Base-by-base conservation (phyloP, 92 coral and sea anemone species). In the Micromussa lordhowensis region DNA sequence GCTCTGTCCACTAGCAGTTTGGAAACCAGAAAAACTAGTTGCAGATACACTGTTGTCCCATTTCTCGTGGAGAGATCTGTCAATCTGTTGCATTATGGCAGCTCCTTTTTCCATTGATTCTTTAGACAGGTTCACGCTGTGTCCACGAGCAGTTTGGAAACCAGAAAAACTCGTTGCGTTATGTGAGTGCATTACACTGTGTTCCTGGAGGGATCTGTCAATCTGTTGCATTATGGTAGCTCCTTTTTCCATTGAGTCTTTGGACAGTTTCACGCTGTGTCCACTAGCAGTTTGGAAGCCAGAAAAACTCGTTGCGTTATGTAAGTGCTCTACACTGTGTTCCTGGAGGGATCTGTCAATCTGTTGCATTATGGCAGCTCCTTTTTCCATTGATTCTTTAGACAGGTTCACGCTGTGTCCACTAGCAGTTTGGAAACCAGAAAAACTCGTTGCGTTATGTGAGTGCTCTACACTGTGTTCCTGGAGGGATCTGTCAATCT, bases 71-170 rank as follows among this genome's bases (percentile, higher is more conserved):
- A 11, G 53, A 38, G 34, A 34, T 51, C 8, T 32, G 88, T 84
- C 88, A 55, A 84, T 84, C 26, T 73, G 55, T 5, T 73, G 72
- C 88, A 84, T 84, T 55, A 36, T 84, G 0, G 40, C 75, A 5
- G 36, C 36, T 26, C 55, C 92, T 64, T 91, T 94, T 75, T 87
- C 49, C 55, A 92, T 8, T 10, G 94, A 89, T 38, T 91, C 94
- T 66, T 85, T 86, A 40, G 94, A 91, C 35, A 91, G 79, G 28
- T 28, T 83, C 1, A 91, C 92, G 18, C 77, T 86, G 57, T 89
- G 94, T 66, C 93, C 92, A 68, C 93, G 83, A 4, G 90, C 92
- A 6, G 93, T 90, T 70, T 90, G 79, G 63, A 92, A 90, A 35
- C 91, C 91, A 21, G 84, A 18, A 36, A 34, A 79, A 16, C 58